A percentile compares a stretch with the other conserved stretches of the same genome.
Evolutionary conservation across 2,113 vertebrate species (phyloP).

Genomic region (Chunga burmeisteri): DNA sequence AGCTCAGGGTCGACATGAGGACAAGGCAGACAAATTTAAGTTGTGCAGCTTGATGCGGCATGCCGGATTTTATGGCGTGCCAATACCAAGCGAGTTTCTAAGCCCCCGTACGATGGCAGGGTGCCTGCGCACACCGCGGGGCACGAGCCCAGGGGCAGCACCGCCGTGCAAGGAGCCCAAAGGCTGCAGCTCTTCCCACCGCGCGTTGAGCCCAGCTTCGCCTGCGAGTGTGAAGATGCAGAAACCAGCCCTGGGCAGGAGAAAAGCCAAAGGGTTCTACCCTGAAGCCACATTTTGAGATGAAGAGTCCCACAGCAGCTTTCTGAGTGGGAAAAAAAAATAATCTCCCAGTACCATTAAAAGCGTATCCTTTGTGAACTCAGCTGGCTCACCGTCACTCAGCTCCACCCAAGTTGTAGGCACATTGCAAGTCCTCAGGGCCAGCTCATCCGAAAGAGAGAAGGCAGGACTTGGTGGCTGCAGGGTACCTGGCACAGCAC

Average conservation of each 20-base stretch:
- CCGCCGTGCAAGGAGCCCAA: rapidly evolving
- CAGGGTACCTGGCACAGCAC: background rate
- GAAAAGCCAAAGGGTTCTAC: background rate
- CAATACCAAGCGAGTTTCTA: background rate
- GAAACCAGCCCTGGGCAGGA: background rate
- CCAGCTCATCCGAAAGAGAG: background rate
- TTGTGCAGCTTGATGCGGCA: background rate
- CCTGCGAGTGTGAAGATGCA: background rate
- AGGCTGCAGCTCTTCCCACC: background rate
- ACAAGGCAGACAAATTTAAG: background rate
- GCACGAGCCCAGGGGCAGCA: background rate
- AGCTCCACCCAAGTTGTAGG: background rate
- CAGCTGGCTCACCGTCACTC: background rate
- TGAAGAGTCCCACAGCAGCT: background rate
- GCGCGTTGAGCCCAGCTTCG: background rate
- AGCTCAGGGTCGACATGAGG: background rate
- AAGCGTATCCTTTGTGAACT: background rate
- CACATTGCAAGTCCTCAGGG: background rate
- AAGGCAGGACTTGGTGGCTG: background rate
- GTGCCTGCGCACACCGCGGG: background rate
- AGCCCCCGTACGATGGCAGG: rapidly evolving
- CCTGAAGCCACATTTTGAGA: background rate
- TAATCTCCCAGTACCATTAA: background rate
- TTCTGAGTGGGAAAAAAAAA: background rate
- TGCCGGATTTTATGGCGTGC: background rate